Percentiles rank a stretch among this genome's conserved stretches.
Evolutionary conservation across 1,140 invertebrate species (phyloP).

Genomic region (Meteorus sp.): DNA sequence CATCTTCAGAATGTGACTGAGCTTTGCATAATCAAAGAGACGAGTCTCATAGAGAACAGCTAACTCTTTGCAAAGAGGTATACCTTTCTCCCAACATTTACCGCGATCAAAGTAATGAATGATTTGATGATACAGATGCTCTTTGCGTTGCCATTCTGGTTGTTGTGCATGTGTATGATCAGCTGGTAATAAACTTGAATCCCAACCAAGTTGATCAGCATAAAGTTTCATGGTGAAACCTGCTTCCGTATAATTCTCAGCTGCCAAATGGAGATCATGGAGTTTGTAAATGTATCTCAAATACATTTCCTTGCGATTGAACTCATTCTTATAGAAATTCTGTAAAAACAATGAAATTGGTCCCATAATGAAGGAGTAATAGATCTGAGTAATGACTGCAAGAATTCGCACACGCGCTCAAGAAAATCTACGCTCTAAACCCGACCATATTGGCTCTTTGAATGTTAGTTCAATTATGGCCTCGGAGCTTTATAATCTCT

Average conservation of each 20-base stretch:
- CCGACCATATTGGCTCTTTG: neutral
- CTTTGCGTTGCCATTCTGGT: slow-evolving; percentile 91
- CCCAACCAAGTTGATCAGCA: slow-evolving; percentile 89
- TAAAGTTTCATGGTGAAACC: slow-evolving; percentile 94
- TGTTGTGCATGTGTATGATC: slow-evolving; percentile 70
- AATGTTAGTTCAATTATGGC: neutral
- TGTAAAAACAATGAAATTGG: slow-evolving; percentile 58
- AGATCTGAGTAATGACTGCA: neutral
- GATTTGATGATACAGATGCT: slow-evolving; percentile 88
- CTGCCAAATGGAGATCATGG: slow-evolving; percentile 89
- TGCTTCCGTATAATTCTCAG: slow-evolving; percentile 95
- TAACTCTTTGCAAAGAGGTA: slow-evolving; percentile 90
- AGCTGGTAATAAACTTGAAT: slow-evolving; percentile 67
- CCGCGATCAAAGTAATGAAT: slow-evolving; percentile 94
- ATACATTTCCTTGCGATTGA: slow-evolving; percentile 95
- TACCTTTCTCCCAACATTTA: slow-evolving; percentile 95
- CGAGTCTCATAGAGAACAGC: slow-evolving; percentile 85
- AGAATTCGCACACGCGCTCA: neutral
- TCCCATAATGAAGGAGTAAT: slow-evolving; percentile 30
- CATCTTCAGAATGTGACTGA: slow-evolving; percentile 80
- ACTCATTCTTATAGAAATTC: slow-evolving; percentile 97
- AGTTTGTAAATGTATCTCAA: slow-evolving; percentile 95
- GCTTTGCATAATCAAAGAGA: slow-evolving; percentile 87
- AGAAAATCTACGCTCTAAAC: neutral
- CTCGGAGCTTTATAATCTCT: neutral